Evolutionary conservation across 2,797 vertebrate genomes (phyloP), one percentile per base, ranked within the genome.

Genomic region (Spea hammondii): DNA sequence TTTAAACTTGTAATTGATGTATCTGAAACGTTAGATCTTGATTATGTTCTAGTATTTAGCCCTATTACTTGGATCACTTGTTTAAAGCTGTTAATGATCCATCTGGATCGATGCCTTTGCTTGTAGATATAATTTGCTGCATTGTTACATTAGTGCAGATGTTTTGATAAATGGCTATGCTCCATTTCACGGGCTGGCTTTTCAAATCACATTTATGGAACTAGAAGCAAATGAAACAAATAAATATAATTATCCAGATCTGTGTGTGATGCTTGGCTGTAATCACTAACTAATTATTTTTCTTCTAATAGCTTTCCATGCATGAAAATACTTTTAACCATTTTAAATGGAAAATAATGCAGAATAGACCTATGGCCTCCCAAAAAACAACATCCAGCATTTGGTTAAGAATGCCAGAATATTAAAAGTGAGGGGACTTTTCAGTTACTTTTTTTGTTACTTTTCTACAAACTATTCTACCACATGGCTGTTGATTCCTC

Each of bases 11-110:
- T 70, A 85, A 88, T 8, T 71, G 79, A 86, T 85, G 87, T 77
- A 84, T 85, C 71, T 84, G 86, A 90, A 89, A 88, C 80, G 81
- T 84, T 84, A 89, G 85, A 85, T 88, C 86, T 89, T 85, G 84
- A 87, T 83, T 87, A 87, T 82, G 82, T 88, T 86, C 83, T 85
- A 79, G 89, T 84, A 85, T 90, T 90, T 85, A 87, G 80, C 80
- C 83, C 86, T 87, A 87, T 88, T 91, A 88, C 86, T 89, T 90
- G 86, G 87, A 88, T 89, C 89, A 89, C 84, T 86, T 90, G 89
- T 86, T 87, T 89, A 90, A 90, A 91, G 88, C 85, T 85, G 84
- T 89, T 92, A 92, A 92, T 88, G 91, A 92, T 90, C 85, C 86
- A 86, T 76, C 84, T 91, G 88, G 88, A 93, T 92, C 90, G 89